Evolutionary conservation across 92 coral and sea anemone genomes (phyloP).

Genomic region (Umimayanthus kanabou): DNA sequence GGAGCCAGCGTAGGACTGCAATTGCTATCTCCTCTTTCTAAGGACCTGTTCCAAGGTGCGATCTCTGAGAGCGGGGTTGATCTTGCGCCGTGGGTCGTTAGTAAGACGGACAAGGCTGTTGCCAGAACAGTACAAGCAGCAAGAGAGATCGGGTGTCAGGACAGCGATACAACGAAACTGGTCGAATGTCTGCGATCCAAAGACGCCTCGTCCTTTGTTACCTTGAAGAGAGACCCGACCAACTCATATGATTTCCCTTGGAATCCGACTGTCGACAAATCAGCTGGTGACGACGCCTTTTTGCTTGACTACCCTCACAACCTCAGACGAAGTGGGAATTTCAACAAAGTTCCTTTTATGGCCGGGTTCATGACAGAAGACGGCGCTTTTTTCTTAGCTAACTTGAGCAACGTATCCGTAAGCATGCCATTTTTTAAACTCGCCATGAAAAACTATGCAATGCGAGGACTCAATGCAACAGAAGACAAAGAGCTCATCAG

Average conservation of each 20-base stretch:
- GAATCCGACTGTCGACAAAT: not conserved
- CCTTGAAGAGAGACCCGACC: not conserved
- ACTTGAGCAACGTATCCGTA: not conserved
- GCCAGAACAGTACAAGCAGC: not conserved
- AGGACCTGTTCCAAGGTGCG: not conserved
- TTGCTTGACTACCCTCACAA: not conserved
- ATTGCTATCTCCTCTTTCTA: not conserved
- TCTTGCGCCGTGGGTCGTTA: not conserved
- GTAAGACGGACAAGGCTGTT: not conserved
- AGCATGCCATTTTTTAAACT: not conserved
- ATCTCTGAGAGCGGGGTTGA: not conserved
- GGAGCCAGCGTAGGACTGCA: too few relatives aligned
- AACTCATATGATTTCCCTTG: not conserved
- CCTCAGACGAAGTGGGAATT: slow-evolving; percentile 1
- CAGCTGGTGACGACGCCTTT: not conserved
- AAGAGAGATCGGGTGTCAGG: not conserved
- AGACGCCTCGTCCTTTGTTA: not conserved
- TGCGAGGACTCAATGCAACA: not conserved
- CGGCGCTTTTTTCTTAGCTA: not conserved
- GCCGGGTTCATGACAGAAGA: not conserved
- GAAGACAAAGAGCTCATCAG: too few relatives aligned
- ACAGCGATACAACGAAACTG: not conserved
- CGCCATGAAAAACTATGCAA: not conserved
- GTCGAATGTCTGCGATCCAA: not conserved
- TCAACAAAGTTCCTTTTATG: not conserved